Conservation (phyloP, 2,888 invertebrate species). For the Apodemia duryi region DNA sequence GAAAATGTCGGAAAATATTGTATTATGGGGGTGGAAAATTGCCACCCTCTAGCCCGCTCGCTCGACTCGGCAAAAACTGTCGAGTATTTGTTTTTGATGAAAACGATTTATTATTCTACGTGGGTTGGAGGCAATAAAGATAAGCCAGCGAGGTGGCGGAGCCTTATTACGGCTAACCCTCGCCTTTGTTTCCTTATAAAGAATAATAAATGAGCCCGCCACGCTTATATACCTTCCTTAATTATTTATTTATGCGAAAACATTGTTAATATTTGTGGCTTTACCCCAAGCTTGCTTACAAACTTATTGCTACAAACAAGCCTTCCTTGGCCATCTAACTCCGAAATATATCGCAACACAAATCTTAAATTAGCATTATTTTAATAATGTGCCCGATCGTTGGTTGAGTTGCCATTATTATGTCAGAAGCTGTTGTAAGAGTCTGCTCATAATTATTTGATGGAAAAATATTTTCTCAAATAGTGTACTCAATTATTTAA, state of each 20-base stretch:
- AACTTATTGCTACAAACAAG: conserved; percentile 40
- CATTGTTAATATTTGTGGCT: conserved; percentile 69
- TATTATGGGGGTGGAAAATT: conserved; percentile 80
- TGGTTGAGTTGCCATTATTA: no score
- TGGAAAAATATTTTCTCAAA: no score
- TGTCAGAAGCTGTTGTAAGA: no score
- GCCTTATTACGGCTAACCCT: conserved; percentile 80
- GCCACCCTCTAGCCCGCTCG: conserved; percentile 76
- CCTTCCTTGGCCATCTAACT: neutral
- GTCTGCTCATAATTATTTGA: no score
- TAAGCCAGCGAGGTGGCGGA: conserved; percentile 79
- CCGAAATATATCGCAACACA: no score
- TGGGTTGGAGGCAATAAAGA: conserved; percentile 80
- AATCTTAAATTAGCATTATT: no score
- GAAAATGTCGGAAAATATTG: conserved; percentile 80
- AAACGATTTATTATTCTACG: conserved; percentile 81
- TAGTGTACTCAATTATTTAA: no score
- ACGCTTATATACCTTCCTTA: conserved; percentile 76
- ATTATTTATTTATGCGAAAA: conserved; percentile 76
- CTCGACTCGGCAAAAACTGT: conserved; percentile 79
- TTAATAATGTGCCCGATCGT: no score
- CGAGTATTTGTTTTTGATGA: conserved; percentile 81
- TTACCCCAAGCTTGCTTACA: conserved; percentile 36
- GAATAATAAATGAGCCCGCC: conserved; percentile 79
- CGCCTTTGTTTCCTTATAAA: conserved; percentile 80